phyloP scores from a whole-genome alignment of 2,113 vertebrate genomes.

The Drymodes brunneopygia region DNA sequence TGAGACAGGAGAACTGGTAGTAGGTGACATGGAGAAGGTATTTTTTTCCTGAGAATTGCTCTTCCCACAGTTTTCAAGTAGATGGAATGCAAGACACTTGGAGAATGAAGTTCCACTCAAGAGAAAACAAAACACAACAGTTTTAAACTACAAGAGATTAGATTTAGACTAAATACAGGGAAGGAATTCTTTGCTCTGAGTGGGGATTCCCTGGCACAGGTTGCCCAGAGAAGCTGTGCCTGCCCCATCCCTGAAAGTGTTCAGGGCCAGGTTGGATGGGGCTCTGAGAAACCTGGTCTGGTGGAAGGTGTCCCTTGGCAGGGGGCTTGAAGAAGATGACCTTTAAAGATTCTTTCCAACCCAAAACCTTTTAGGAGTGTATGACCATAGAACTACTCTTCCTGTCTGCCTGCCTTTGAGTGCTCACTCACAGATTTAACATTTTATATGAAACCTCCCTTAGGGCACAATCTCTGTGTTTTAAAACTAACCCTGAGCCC shows the following conservation, averaged over 20 bases:
- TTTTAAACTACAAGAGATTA: neutral
- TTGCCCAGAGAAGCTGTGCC: neutral
- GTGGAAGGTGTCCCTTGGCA: neutral
- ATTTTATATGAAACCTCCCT: neutral
- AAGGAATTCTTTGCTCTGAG: neutral
- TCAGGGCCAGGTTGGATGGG: neutral
- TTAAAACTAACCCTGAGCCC: neutral
- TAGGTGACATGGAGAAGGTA: neutral
- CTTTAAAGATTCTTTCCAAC: neutral
- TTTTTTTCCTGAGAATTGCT: neutral
- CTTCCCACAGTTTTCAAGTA: neutral
- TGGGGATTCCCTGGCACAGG: neutral
- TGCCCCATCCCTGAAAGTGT: neutral
- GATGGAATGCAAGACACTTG: neutral
- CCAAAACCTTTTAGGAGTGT: neutral
- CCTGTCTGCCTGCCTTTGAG: neutral
- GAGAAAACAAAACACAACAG: neutral
- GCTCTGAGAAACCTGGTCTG: neutral
- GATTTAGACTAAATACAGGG: neutral
- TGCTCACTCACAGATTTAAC: neutral
- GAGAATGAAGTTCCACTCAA: neutral
- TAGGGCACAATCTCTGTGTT: neutral
- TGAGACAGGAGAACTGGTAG: rapidly evolving
- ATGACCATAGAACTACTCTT: neutral
- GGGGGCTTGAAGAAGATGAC: rapidly evolving